Evolutionary conservation across 2,797 vertebrate genomes (phyloP), one percentile per base, ranked within the genome.

Genomic region (Centropyge bicolor): DNA sequence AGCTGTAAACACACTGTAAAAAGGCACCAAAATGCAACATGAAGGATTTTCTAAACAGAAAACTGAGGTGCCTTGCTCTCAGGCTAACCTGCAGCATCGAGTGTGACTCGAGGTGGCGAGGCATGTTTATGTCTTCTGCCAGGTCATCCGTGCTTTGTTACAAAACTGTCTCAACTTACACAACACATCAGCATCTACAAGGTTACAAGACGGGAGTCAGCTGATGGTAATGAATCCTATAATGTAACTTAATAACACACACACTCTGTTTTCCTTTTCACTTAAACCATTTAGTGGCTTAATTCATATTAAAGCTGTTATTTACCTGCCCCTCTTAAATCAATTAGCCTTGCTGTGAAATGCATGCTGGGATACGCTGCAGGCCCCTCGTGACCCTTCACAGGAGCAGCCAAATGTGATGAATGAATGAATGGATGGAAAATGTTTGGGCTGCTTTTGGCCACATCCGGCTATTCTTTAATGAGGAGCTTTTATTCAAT

Each of bases 161-260:
- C 17, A 59, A 73, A 83, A 62, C 38, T 4, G 17, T 45, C 59
- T 74, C 14, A 40, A 11, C 43, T 84, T 82, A n/a, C 12, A 6
- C 11, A 69, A 62, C 20, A 63, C 40, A 46, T 22, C 6, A 6
- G 6, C 5, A 5, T 49, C 16, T 48, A 9, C 17, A 12, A 27
- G 6, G 17, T 55, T 31, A 62, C 6, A 35, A 16, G 12, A 2
- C n/a, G 5, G 14, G 13, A 56, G 48, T 78, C 70, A 74, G 69
- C 60, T 69, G 65, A 72, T 12, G 3, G 43, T 41, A 22, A 63
- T 12, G 8, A 61, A 63, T 35, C 0, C 40, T 38, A 0, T 20
- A 8, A 69, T 9, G 60, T 51, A 55, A 75, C 8, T 36, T 3
- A 6, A 14, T 6, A 31, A 43, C 40, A 56, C 2, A 24, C 45